Percentiles rank a stretch among this genome's conserved stretches.
Conservation (phyloP, 2,888 invertebrate genomes). For the Alcis repandata region DNA sequence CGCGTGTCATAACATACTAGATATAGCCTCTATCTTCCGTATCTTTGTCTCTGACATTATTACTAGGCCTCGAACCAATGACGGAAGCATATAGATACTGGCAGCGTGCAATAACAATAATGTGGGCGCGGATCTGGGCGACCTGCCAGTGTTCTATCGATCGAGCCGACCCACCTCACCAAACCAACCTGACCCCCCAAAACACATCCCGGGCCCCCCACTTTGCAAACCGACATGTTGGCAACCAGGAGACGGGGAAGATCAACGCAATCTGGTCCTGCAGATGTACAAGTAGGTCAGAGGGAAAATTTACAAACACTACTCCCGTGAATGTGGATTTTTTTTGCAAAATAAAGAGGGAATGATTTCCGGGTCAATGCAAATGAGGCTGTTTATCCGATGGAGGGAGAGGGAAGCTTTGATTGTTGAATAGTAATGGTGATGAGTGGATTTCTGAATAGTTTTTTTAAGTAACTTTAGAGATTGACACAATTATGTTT, state of each 20-base stretch:
- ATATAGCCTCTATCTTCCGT: constrained; percentile 56
- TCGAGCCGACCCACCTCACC: constrained; percentile 72
- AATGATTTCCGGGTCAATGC: constrained; percentile 80
- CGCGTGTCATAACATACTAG: constrained; percentile 26
- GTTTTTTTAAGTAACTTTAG: background rate
- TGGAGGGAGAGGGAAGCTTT: constrained; percentile 59
- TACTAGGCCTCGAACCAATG: constrained; percentile 79
- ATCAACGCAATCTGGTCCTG: constrained; percentile 67
- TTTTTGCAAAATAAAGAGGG: constrained; percentile 77
- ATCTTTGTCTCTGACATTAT: constrained; percentile 72
- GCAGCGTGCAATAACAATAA: constrained; percentile 85
- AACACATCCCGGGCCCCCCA: constrained; percentile 67
- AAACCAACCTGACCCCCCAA: constrained; percentile 70
- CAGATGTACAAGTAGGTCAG: constrained; percentile 84
- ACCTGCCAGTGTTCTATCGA: constrained; percentile 85
- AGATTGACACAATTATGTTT: no score
- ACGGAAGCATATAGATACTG: constrained; percentile 80
- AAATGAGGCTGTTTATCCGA: constrained; percentile 75
- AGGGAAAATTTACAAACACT: constrained; percentile 86
- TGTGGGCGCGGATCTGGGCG: constrained; percentile 83
- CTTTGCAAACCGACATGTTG: constrained; percentile 56
- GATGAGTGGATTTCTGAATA: constrained; percentile 42
- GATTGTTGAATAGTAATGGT: constrained; percentile 51
- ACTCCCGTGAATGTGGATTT: constrained; percentile 65
- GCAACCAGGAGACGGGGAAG: constrained; percentile 62